Conservation (phyloP, 1,140 invertebrate species). For the Philaenus spumarius region DNA sequence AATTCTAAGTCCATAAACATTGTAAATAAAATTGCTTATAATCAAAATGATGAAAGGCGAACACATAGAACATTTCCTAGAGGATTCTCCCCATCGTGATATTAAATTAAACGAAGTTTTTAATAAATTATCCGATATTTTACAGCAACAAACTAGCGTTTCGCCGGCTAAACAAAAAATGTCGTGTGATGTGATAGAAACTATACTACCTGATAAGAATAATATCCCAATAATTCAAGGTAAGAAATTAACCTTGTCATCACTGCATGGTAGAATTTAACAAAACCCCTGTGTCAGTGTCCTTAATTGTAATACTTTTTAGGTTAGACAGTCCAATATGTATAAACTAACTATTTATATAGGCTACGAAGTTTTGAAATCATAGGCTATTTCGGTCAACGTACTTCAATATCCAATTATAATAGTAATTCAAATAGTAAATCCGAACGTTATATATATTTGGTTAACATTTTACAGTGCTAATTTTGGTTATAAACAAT, state of each 20-base stretch:
- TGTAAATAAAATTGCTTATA: neutral
- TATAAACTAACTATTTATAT: too few relatives aligned
- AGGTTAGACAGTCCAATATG: too few relatives aligned
- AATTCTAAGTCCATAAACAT: too few relatives aligned
- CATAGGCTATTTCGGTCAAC: too few relatives aligned
- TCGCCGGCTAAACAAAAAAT: slow-evolving; percentile 25
- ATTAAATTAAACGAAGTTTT: slow-evolving; percentile 29
- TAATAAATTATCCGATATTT: slow-evolving; percentile 29
- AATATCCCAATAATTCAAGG: slow-evolving; percentile 20
- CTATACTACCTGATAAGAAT: slow-evolving; percentile 24
- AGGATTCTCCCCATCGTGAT: slow-evolving; percentile 25
- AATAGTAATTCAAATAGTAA: too few relatives aligned
- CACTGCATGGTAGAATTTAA: slow-evolving; percentile 5
- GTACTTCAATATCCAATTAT: too few relatives aligned
- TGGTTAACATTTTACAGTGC: too few relatives aligned
- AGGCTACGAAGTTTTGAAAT: too few relatives aligned
- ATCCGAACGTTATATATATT: too few relatives aligned
- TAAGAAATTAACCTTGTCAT: slow-evolving; percentile 3
- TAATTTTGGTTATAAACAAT: too few relatives aligned
- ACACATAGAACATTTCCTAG: slow-evolving; percentile 27
- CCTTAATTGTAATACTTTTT: too few relatives aligned
- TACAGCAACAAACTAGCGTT: slow-evolving; percentile 24
- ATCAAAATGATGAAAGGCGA: slow-evolving; percentile 24
- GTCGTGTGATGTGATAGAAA: slow-evolving; percentile 28
- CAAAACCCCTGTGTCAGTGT: neutral